Evolutionary conservation across 2,797 vertebrate genomes (phyloP), one percentile per base, ranked within the genome.

Genomic region (Nyctalus aviator): DNA sequence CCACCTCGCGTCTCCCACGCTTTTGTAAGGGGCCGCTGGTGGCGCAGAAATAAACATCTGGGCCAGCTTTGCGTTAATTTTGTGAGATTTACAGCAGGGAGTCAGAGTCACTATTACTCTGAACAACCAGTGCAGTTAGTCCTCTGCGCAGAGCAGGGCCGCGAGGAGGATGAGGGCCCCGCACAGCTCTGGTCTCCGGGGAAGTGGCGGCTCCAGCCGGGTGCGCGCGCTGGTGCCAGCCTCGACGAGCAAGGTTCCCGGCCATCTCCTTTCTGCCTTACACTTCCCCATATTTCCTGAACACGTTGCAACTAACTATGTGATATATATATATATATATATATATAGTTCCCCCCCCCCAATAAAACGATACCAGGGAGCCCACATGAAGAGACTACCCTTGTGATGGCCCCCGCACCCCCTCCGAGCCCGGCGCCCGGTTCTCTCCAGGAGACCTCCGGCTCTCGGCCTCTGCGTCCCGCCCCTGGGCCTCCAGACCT

Each of bases 41-140:
- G 25, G 32, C 64, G 59, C 76, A 83, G 78, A 93, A 73, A 89
- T 53, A 92, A 71, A 57, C n/a, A 48, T 44, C 32, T 48, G 46
- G 18, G 6, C 23, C 53, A 59, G 46, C 25, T 66, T 32, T n/a
- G 23, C 30, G 57, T 64, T 73, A 10, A n/a, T 76, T 66, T 71
- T 8, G 57, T 18, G 27, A 57, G 53, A 30, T 88, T 44, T 75
- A 62, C 32, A 50, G 15, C 32, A 68, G 35, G 41, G 37, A 59
- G 25, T n/a, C 81, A 13, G 17, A 69, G 50, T 48, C 23, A 18
- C n/a, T 53, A 62, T 32, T 46, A 57, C 25, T 21, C 21, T 55
- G 37, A 66, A 50, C 32, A 57, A 44, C 17, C 18, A 50, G 82
- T 55, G 20, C 21, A 27, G 10, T n/a, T 8, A 64, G 14, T 8